Conservation (phyloP, 2,113 vertebrate genomes). For the Neodontobutis hainanensis region DNA sequence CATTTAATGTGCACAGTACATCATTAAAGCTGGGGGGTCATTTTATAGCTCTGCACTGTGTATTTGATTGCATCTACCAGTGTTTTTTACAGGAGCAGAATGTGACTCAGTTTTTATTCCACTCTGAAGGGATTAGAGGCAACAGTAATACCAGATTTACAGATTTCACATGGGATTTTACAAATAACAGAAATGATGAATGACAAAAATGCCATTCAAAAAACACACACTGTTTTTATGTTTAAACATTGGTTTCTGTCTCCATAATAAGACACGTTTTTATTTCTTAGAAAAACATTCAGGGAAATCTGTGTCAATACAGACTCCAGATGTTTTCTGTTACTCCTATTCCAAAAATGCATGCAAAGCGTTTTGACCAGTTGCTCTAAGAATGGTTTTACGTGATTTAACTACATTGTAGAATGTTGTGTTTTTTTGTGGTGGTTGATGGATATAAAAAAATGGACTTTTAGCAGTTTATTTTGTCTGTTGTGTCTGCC, state of each 20-base stretch:
- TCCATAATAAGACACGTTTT: not conserved
- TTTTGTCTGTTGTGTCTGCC: no score
- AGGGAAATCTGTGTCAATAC: slow-evolving; percentile 3
- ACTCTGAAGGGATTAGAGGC: slow-evolving; percentile 52
- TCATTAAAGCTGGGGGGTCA: slow-evolving; percentile 19
- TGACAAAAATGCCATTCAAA: slow-evolving; percentile 18
- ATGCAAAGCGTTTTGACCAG: no score
- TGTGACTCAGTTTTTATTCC: slow-evolving; percentile 31
- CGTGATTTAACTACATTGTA: no score
- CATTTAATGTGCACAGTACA: slow-evolving; percentile 24
- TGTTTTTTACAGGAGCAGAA: slow-evolving; percentile 35
- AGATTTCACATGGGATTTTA: slow-evolving; percentile 41
- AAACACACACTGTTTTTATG: slow-evolving; percentile 13
- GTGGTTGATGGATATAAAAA: no score
- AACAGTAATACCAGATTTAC: slow-evolving; percentile 57
- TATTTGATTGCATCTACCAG: slow-evolving; percentile 12
- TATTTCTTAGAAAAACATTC: not conserved
- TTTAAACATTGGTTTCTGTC: not conserved
- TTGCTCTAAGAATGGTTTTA: no score
- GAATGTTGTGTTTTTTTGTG: no score
- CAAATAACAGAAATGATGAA: slow-evolving; percentile 37
- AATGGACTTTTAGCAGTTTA: no score
- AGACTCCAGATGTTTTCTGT: no score
- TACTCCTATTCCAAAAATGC: no score
- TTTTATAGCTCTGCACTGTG: slow-evolving; percentile 16